Evolutionary conservation across 2,113 vertebrate genomes (phyloP).

Genomic region (Vanacampus margaritifer): DNA sequence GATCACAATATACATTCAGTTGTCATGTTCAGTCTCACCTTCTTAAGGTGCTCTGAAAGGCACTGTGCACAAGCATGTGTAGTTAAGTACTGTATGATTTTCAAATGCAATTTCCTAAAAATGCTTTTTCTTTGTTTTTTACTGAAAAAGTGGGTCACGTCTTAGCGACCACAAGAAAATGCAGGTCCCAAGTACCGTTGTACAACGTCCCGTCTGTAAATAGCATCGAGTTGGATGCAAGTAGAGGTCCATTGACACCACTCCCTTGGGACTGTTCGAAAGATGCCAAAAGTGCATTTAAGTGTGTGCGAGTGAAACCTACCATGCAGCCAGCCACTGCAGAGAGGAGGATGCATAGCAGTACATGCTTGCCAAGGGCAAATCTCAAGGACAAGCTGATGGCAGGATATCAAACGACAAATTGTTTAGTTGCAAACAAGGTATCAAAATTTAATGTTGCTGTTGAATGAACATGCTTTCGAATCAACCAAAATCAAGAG

Average conservation of each 20-base stretch:
- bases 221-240: constrained; percentile 12
- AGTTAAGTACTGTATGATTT: too few species aligned
- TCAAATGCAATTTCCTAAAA: too few species aligned
- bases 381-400: constrained; percentile 53
- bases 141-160: neutral
- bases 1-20: too few species aligned
- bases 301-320: constrained; percentile 40
- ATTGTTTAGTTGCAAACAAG: constrained; percentile 48
- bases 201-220: neutral
- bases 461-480: constrained; percentile 47
- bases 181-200: neutral
- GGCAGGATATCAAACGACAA: neutral
- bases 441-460: constrained; percentile 68
- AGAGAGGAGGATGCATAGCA: constrained; percentile 60
- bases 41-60: too few species aligned
- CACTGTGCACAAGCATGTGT: too few species aligned
- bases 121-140: too few species aligned
- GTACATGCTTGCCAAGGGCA: constrained; percentile 49
- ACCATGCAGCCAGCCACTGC: constrained; percentile 64
- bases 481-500: constrained; percentile 39
- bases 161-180: neutral
- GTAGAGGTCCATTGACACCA: constrained; percentile 15
- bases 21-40: too few species aligned
- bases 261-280: constrained; percentile 36
- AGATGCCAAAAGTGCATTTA: constrained; percentile 32